Base-by-base conservation (phyloP, 2,113 vertebrate species). In the Vulpes ferrilata region DNA sequence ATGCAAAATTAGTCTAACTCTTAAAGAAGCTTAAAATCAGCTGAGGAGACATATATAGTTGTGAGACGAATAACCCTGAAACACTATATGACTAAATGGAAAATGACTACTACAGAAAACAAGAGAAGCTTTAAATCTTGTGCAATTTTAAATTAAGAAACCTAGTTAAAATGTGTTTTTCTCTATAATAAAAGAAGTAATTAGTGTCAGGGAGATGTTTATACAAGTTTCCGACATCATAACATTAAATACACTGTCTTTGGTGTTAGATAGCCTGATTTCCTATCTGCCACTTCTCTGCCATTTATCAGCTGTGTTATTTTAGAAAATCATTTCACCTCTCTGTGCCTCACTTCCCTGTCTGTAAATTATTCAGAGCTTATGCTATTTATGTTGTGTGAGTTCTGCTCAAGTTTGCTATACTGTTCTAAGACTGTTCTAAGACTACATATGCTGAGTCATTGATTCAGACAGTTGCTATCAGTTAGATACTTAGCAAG, bases 201-300 rank as follows among this genome's bases (percentile, higher is more conserved):
- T 97, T 89, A 92, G 38, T 69, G 59, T 85, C 85, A 81, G 27
- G 23, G 27, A 91, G n/a, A 92, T 76, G n/a, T 57, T 89, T 89
- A 17, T 78, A 57, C 55, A 86, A 89, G n/a, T 73, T 78, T 92
- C 32, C 88, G 38, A 22, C 15, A 89, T 64, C 23, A 16, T 67
- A 78, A 53, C 17, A 78, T 51, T 78, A 92, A 71, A n/a, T 65
- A 43, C 9, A 69, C 30, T 25, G 16, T 76, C 48, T 35, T 60
- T 86, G 23, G 60, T 76, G 23, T 81, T 53, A 43, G 17, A 96
- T 2, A 88, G 3, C 15, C 38, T 89, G 23, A 7, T 60, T 81
- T 67, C 6, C 62, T 81, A 88, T 64, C 22, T 87, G 16, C 9
- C 57, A 74, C n/a, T 82, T 69, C 25, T 13, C 62, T 82, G 51